Evolutionary conservation across 2,113 vertebrate species (phyloP).

Genomic region (Gavialis gangeticus): DNA sequence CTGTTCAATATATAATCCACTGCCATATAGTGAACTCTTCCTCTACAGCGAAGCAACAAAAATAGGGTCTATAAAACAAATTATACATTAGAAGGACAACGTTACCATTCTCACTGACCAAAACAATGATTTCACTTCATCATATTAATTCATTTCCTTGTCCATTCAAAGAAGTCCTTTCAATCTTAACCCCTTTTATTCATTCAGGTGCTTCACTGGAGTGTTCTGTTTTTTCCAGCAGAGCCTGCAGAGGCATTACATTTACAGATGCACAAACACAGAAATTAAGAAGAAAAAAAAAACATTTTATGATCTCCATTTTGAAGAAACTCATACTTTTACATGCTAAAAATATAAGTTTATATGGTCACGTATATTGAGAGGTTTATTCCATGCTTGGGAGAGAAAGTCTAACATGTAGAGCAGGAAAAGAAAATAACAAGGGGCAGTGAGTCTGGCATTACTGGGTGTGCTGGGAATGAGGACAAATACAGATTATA

Average conservation of each 20-base stretch:
- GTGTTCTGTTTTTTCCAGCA: background rate
- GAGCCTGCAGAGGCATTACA: background rate
- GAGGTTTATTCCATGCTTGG: background rate
- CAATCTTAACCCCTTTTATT: background rate
- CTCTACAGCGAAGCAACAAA: background rate
- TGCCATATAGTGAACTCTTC: background rate
- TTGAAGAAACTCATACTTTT: too few species aligned
- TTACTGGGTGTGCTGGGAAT: rapidly evolving
- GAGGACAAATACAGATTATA: background rate
- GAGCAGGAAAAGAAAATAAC: background rate
- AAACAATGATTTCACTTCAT: background rate
- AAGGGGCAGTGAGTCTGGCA: background rate
- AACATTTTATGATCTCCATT: background rate
- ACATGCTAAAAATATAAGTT: background rate
- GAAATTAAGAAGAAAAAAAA: background rate
- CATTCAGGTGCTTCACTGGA: background rate
- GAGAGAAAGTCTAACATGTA: background rate
- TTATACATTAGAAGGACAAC: background rate
- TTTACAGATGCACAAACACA: background rate
- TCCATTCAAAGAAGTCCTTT: conserved; percentile 25
- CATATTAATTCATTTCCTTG: background rate
- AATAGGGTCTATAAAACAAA: background rate
- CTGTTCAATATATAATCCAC: background rate
- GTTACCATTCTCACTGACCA: background rate
- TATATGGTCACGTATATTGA: background rate